Evolutionary conservation across 2,113 vertebrate species (phyloP).

Genomic region (Heterotis niloticus): DNA sequence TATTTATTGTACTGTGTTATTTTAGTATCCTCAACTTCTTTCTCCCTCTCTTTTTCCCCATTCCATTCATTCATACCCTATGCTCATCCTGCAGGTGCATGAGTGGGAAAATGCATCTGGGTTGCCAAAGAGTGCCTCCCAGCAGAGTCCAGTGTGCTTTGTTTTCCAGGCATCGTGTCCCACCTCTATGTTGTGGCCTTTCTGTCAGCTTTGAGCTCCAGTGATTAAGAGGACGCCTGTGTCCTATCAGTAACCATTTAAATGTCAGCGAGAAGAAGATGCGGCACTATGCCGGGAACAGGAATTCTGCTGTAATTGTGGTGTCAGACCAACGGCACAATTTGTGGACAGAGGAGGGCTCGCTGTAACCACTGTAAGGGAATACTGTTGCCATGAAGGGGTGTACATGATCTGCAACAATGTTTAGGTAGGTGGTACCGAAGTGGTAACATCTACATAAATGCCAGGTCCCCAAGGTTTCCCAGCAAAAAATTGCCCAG

Average conservation of each 20-base stretch:
- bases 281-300: slow-evolving; percentile 30
- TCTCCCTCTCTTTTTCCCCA: background rate
- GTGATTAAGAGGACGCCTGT: slow-evolving; percentile 24
- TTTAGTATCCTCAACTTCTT: background rate
- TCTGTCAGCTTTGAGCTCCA: slow-evolving; percentile 6
- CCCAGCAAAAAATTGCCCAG: too few relatives aligned
- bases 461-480: too few relatives aligned
- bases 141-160: background rate
- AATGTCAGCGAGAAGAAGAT: slow-evolving; percentile 20
- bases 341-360: background rate
- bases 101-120: background rate
- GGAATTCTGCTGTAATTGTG: slow-evolving; percentile 46
- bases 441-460: too few relatives aligned
- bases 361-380: too few relatives aligned
- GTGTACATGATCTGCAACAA: too few relatives aligned
- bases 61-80: background rate
- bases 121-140: slow-evolving; percentile 9
- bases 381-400: too few relatives aligned
- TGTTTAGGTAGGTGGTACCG: too few relatives aligned
- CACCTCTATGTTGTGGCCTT: background rate
- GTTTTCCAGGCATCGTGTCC: background rate
- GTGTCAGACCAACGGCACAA: slow-evolving; percentile 14
- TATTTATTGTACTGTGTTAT: slow-evolving; percentile 1
- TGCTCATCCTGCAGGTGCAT: background rate
- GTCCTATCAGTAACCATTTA: slow-evolving; percentile 29